Base-by-base conservation (phyloP, 2,797 vertebrate species). In the Lacerta bilineata region DNA sequence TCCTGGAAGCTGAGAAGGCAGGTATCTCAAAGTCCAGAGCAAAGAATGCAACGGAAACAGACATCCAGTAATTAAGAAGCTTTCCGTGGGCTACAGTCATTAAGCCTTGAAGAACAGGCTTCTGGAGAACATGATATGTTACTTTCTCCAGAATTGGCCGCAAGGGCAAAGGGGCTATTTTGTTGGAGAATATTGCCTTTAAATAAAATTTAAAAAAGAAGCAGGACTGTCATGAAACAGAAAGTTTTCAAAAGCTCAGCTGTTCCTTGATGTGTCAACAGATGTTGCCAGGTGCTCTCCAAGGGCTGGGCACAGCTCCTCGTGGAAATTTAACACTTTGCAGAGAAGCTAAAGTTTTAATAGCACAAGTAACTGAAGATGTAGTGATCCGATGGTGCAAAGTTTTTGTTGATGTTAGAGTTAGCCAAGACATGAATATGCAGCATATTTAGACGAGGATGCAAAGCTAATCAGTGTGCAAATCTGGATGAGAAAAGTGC, bases 201-300 rank as follows among this genome's bases (percentile, higher is more conserved):
- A 36, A 84, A 84, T 33, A 71, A 79, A 74, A 36, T 74, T 29
- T 36, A 74, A 74, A 17, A 18, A 46, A 89, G n/a, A 71, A 85
- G 55, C 39, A 66, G 79, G 41, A 50, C 29, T 75, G 33, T 75
- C 72, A 64, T 80, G 33, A 55, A 81, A 80, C 36, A 75, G 66
- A 82, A 82, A 8, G 39, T 43, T 87, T 8, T 74, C 29, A 72
- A 81, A 85, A 76, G 25, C 84, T 85, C 88, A 85, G 88, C 83
- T 85, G 77, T 89, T 85, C 83, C 78, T 89, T 80, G 10, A 81
- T 85, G 71, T 89, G 83, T 81, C 88, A 89, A 85, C 83, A 81
- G 83, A 89, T 89, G 88, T 89, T 75, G 79, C 83, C 83, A 89
- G 88, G 78, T 89, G 83, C 59, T 81, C n/a, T 3, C 25, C 80